Percentiles rank a stretch among this genome's conserved stretches.
phyloP scores from a whole-genome alignment of 2,888 invertebrate genomes.

The Tupiocoris notatus region DNA sequence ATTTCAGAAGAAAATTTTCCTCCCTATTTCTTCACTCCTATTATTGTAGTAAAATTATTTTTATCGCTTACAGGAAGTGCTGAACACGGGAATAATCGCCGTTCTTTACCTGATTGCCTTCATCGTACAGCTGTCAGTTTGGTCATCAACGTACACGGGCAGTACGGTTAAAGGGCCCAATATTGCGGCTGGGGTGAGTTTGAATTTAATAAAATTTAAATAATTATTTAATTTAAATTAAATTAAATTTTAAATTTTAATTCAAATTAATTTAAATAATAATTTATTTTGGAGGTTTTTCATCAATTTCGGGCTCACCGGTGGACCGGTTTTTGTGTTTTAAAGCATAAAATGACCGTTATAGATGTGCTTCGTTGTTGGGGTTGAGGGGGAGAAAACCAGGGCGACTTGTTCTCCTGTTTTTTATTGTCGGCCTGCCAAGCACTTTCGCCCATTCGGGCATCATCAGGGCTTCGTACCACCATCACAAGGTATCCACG shows the following conservation, averaged over 20 bases:
- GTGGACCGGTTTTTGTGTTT: no score
- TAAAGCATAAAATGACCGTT: no score
- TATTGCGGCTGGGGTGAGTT: conserved; percentile 73
- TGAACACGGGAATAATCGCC: conserved; percentile 70
- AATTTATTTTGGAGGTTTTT: no score
- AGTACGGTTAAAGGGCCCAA: conserved; percentile 58
- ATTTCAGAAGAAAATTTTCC: background rate
- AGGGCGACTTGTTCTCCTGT: no score
- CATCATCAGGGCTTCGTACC: no score
- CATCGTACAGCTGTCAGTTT: conserved; percentile 71
- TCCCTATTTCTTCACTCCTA: background rate
- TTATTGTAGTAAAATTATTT: background rate
- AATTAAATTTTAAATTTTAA: conserved; percentile 1
- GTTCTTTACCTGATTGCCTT: conserved; percentile 75
- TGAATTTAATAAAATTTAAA: background rate
- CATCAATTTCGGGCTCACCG: no score
- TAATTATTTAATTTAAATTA: background rate
- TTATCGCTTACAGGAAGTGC: conserved; percentile 65
- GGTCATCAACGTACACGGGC: conserved; percentile 56
- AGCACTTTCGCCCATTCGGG: no score
- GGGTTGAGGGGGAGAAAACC: no score
- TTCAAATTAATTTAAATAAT: no score
- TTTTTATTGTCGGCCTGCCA: no score
- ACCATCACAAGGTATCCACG: no score
- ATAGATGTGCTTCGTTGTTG: no score